phyloP scores from a whole-genome alignment of 1,140 invertebrate species.

The Sitobion miscanthi region DNA sequence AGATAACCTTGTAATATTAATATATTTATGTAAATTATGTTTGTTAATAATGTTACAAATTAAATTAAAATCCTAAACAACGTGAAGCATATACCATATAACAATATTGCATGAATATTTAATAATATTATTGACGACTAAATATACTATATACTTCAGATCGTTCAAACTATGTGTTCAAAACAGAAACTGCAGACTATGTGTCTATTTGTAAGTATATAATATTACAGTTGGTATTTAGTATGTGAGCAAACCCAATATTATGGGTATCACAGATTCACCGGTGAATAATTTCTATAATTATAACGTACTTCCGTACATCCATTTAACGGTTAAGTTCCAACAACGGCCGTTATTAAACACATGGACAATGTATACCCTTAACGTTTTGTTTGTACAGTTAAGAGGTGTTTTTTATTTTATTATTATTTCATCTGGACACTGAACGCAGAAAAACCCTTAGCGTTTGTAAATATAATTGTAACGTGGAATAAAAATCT shows the following conservation, averaged over 20 bases:
- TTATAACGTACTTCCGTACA: not conserved
- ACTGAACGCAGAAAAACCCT: not conserved
- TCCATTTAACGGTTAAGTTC: not conserved
- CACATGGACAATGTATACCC: not conserved
- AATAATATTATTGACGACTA: not conserved
- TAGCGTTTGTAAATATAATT: slow-evolving; percentile 30
- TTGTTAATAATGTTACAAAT: not conserved
- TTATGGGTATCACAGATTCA: not conserved
- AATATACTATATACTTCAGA: not conserved
- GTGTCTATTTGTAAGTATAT: not conserved
- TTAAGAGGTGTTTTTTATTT: slow-evolving; percentile 3
- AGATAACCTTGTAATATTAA: not conserved
- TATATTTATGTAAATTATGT: not conserved
- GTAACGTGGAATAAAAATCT: not conserved
- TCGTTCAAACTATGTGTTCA: not conserved
- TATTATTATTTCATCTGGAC: not conserved
- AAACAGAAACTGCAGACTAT: not conserved
- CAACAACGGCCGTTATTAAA: not conserved
- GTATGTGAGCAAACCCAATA: not conserved
- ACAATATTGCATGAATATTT: not conserved
- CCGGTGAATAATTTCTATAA: not conserved
- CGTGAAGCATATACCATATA: no score
- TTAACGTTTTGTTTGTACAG: not conserved
- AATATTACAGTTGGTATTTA: not conserved
- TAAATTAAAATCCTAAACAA: no score